Conservation (phyloP, 2,113 vertebrate genomes). For the Coracopsis vasa region DNA sequence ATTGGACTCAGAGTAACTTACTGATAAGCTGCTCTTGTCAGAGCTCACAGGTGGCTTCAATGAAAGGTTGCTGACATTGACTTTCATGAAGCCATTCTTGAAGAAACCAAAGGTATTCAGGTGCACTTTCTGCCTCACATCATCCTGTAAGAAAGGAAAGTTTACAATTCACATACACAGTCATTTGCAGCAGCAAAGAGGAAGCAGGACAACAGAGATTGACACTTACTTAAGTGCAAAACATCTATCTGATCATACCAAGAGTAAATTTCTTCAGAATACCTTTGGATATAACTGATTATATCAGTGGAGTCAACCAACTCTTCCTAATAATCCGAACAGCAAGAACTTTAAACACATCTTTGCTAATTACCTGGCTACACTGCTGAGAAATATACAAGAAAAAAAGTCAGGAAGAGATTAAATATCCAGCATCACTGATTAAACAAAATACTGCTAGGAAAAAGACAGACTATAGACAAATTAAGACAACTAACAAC, state of each 20-base stretch:
- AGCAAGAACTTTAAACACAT: background rate
- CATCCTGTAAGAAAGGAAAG: conserved; percentile 70
- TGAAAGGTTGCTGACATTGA: conserved; percentile 77
- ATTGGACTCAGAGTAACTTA: background rate
- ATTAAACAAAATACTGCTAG: background rate
- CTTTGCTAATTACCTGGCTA: background rate
- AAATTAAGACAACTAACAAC: background rate
- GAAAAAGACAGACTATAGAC: background rate
- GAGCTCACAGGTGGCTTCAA: background rate
- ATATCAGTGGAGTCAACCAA: background rate
- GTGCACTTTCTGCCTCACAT: conserved; percentile 84
- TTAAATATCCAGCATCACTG: background rate
- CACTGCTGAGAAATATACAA: background rate
- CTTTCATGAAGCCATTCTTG: conserved; percentile 82
- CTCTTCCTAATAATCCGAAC: background rate
- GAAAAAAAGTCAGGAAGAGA: background rate
- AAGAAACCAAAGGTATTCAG: conserved; percentile 89
- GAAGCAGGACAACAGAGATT: background rate
- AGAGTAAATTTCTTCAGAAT: background rate
- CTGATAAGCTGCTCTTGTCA: conserved; percentile 39
- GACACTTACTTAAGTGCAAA: background rate
- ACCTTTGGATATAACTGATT: background rate
- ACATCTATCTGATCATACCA: background rate
- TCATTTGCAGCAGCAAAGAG: background rate
- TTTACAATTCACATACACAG: background rate